Evolutionary conservation across 2,888 invertebrate species (phyloP), one percentile per base, ranked within the genome.

Genomic region (Stenurella melanura): DNA sequence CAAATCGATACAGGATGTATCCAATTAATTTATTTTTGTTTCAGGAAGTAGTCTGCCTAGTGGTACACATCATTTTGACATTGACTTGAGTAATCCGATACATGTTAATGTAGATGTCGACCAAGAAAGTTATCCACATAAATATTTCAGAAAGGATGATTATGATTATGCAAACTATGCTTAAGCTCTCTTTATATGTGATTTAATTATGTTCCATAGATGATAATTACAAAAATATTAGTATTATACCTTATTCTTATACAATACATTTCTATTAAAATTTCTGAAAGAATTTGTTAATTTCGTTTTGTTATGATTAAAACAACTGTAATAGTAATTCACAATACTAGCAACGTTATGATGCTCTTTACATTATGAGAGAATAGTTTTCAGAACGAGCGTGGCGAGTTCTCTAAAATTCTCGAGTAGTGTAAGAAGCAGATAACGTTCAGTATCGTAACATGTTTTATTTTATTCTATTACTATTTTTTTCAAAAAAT

Each of bases 11-110:
- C 21, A 3, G 21, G 21, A 26, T 4, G 4, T 26, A 26, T 26
- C 1, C 4, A 26, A 5, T 18, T 74, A 6, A 26, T 15, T 61
- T n/a, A 15, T 78, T 26, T 72, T 57, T 66, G 56, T 81, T 77
- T 34, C 64, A 76, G 78, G 80, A 60, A 77, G 74, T 73, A 58
- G 58, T 26, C 64, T 63, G 68, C 54, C 70, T 71, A 78, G n/a
- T 60, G 61, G 56, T 9, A 58, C 70, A 15, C 64, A 34, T 17
- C 81, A 83, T 71, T 89, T 88, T 75, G 88, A 89, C 79, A 88
- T 90, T 57, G 90, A 90, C 79, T 85, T 90, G 69, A 87, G 85
- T 76, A 90, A 90, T 83, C 90, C 90, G 5, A 87, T 90, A 63
- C 89, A 90, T 80, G 86, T 90, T 38, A 86, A 89, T 75, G 87